A percentile compares a stretch with the other conserved stretches of the same genome.
phyloP scores from a whole-genome alignment of 2,797 vertebrate genomes.

The Lithobates sylvaticus region DNA sequence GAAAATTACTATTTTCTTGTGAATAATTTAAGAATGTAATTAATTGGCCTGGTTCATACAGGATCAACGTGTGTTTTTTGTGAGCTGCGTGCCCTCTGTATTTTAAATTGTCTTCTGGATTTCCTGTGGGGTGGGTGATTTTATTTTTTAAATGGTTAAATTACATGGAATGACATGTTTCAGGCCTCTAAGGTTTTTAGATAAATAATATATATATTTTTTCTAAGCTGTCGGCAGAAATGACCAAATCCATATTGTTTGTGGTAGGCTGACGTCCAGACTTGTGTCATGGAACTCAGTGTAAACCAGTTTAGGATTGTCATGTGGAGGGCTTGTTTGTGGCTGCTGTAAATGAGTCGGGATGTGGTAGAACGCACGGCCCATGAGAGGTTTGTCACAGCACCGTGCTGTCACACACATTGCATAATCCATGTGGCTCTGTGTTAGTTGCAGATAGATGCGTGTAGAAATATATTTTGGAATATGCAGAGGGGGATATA shows the following conservation, averaged over 20 bases:
- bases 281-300: no score
- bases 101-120: neutral
- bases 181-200: neutral
- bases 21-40: no score
- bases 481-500: no score
- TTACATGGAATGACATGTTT: neutral
- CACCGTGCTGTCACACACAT: neutral
- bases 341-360: neutral
- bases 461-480: neutral
- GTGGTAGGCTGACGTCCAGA: neutral
- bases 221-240: neutral
- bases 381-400: neutral
- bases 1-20: no score
- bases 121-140: neutral
- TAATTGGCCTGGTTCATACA: no score
- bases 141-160: neutral
- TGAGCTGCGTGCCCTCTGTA: neutral
- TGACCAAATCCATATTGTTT: neutral
- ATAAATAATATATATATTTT: neutral
- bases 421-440: conserved; percentile 1
- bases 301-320: neutral
- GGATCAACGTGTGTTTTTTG: neutral
- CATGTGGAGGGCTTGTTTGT: conserved; percentile 12
- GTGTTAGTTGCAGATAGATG: neutral
- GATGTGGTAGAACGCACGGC: neutral